Conservation (phyloP, 1,140 invertebrate genomes). For the Drosophila hydei region DNA sequence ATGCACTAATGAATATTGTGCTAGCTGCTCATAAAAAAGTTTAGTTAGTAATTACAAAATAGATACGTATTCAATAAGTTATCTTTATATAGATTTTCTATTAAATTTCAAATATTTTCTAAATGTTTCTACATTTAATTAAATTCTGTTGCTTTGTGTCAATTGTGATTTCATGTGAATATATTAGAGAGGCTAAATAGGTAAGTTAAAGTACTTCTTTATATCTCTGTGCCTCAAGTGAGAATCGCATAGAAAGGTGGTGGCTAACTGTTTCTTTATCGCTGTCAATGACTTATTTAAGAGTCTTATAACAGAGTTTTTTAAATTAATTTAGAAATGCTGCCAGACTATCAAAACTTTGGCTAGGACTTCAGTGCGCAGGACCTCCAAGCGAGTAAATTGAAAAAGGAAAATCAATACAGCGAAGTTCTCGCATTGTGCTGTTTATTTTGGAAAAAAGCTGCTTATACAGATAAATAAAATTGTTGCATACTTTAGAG, state of each 20-base stretch:
- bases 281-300: no score
- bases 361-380: constrained; percentile 17
- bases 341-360: constrained; percentile 20
- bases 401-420: constrained; percentile 41
- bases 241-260: no score
- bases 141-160: no score
- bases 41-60: not conserved
- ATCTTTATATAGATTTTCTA: not conserved
- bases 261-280: no score
- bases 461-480: not conserved
- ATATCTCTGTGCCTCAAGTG: no score
- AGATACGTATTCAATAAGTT: not conserved
- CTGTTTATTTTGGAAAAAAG: not conserved
- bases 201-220: no score
- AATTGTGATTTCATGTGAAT: no score
- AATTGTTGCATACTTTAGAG: not conserved
- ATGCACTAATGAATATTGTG: constrained; percentile 86
- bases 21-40: constrained; percentile 84
- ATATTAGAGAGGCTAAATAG: no score
- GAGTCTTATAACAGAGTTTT: no score
- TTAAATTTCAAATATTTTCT: no score
- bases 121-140: no score
- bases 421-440: not conserved
- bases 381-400: not conserved
- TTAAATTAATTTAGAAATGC: not conserved